Percentiles rank a stretch among this genome's conserved stretches.
Conservation (phyloP, 2,888 invertebrate genomes). For the Napeogenes inachia region DNA sequence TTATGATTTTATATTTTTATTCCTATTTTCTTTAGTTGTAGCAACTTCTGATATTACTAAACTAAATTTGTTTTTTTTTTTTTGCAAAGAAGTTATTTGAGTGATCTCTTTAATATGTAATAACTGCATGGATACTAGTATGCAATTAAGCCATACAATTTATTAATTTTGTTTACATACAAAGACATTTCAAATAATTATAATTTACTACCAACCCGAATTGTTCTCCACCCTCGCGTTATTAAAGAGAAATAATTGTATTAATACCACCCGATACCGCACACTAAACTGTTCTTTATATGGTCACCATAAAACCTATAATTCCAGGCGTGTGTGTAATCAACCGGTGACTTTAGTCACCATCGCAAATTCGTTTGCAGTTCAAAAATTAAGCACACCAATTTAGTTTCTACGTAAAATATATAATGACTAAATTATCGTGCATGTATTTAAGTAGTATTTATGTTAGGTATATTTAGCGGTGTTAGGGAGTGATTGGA, state of each 20-base stretch:
- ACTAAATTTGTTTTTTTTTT: too few relatives aligned
- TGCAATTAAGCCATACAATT: conserved; percentile 12
- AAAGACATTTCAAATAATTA: conserved; percentile 20
- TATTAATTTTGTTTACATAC: conserved; percentile 15
- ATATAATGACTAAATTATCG: conserved; percentile 10
- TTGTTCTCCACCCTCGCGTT: conserved; percentile 26
- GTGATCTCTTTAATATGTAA: background rate
- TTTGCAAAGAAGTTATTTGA: too few relatives aligned
- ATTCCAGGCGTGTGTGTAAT: background rate
- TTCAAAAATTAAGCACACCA: conserved; percentile 15
- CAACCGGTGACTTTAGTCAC: conserved; percentile 4
- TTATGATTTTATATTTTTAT: too few relatives aligned
- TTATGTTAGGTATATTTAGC: conserved; percentile 10
- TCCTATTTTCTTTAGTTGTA: too few relatives aligned
- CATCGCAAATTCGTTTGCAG: conserved; percentile 15
- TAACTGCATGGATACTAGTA: background rate
- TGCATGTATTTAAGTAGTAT: conserved; percentile 1
- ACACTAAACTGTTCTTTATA: conserved; percentile 16
- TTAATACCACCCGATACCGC: conserved; percentile 11
- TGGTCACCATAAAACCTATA: conserved; percentile 9
- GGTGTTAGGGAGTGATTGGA: conserved; percentile 13
- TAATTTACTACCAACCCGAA: conserved; percentile 22
- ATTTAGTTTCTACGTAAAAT: conserved; percentile 14
- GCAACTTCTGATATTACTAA: too few relatives aligned
- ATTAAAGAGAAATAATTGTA: conserved; percentile 29